Evolutionary conservation across 1,140 invertebrate species (phyloP).

Genomic region (Drosophila simulans): DNA sequence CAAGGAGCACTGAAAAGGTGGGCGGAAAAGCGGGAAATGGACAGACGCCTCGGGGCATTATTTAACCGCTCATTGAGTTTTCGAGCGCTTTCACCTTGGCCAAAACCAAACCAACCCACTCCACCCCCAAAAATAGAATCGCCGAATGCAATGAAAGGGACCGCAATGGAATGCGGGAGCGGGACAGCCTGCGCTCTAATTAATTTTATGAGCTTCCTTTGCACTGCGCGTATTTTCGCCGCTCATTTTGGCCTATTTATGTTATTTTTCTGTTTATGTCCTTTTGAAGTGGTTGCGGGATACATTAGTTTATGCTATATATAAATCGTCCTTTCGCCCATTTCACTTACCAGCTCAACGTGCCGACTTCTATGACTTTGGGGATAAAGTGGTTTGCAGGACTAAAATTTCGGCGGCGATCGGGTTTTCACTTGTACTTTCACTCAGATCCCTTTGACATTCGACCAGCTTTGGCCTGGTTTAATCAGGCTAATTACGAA

Average conservation of each 20-base stretch:
- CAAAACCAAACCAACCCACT: conserved; percentile 1
- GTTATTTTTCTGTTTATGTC: conserved; percentile 34
- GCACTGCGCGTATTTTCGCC: conserved; percentile 39
- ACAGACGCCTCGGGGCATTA: conserved; percentile 31
- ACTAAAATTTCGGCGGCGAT: conserved; percentile 25
- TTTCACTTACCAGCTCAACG: conserved; percentile 32
- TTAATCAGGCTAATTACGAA: conserved; percentile 34
- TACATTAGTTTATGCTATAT: background rate
- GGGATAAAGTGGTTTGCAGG: conserved; percentile 1
- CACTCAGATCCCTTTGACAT: conserved; percentile 16
- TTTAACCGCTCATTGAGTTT: conserved; percentile 70
- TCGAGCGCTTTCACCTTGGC: conserved; percentile 62
- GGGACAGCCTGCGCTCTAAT: conserved; percentile 56
- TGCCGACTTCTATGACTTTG: conserved; percentile 8
- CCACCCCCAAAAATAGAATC: conserved; percentile 14
- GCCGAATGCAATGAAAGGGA: conserved; percentile 53
- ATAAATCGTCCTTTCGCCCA: conserved; percentile 20
- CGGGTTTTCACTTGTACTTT: conserved; percentile 23
- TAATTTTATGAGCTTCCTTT: conserved; percentile 71
- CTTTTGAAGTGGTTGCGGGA: conserved; percentile 50
- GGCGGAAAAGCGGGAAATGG: conserved; percentile 17
- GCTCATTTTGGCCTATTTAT: conserved; percentile 18
- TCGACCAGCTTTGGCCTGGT: conserved; percentile 13
- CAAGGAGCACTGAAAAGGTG: conserved; percentile 13
- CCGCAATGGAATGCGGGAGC: conserved; percentile 10